Conservation (phyloP, 2,888 invertebrate genomes). For the Coelinius sp. region DNA sequence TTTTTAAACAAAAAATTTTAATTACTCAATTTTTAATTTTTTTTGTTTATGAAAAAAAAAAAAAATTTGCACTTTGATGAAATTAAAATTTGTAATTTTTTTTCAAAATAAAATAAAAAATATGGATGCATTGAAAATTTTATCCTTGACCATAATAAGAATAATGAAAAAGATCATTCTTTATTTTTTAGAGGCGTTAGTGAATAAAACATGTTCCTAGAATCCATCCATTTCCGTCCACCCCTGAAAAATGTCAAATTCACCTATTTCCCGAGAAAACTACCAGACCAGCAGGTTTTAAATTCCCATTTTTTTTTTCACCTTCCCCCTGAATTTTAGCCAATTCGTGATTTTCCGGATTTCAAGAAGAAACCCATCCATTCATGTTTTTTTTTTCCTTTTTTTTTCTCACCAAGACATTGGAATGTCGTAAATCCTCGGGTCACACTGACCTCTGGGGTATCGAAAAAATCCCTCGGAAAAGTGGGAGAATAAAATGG, state of each 20-base stretch:
- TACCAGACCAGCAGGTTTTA: conserved; percentile 11
- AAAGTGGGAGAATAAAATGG: conserved; percentile 39
- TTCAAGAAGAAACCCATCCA: conserved; percentile 44
- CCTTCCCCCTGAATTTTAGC: not conserved
- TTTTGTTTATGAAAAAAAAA: no score
- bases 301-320: not conserved
- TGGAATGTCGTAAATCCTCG: conserved; percentile 61
- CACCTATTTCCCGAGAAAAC: not conserved
- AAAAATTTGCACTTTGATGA: no score
- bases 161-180: no score
- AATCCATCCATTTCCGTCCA: not conserved
- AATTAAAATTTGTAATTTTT: no score
- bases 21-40: no score
- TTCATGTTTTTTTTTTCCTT: conserved; percentile 59
- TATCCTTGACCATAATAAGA: no score
- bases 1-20: no score
- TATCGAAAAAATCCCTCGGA: conserved; percentile 18
- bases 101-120: no score
- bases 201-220: not conserved
- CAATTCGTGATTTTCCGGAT: conserved; percentile 22
- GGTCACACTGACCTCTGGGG: conserved; percentile 24
- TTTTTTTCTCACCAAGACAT: conserved; percentile 46
- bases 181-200: not conserved
- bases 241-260: not conserved
- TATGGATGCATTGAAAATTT: no score